Conservation (phyloP, 2,113 vertebrate genomes). For the Mesitornis unicolor region DNA sequence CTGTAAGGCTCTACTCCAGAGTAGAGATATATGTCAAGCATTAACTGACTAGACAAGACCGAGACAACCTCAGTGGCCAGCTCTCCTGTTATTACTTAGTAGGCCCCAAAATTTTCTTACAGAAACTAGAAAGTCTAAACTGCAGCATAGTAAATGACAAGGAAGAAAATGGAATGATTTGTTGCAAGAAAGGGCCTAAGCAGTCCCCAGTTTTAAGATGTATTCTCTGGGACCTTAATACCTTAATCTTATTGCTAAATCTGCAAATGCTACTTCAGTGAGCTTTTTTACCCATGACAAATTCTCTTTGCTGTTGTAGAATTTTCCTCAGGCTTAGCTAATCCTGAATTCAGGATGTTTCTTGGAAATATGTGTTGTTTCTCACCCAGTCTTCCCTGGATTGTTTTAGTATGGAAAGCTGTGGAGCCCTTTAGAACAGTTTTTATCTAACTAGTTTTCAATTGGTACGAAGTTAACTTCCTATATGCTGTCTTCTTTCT, state of each 20-base stretch:
- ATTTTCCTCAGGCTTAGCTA: not conserved
- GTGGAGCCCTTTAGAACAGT: not conserved
- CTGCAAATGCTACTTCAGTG: not conserved
- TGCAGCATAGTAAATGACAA: not conserved
- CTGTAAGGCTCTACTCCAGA: not conserved
- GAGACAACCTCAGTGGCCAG: not conserved
- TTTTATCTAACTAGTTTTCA: not conserved
- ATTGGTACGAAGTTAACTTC: not conserved
- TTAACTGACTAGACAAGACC: not conserved
- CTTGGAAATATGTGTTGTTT: not conserved
- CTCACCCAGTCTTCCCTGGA: not conserved
- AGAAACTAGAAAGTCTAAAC: not conserved
- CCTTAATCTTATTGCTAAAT: not conserved
- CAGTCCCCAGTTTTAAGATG: not conserved
- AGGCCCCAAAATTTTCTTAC: not conserved
- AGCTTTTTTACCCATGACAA: not conserved
- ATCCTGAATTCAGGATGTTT: not conserved
- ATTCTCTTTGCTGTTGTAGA: not conserved
- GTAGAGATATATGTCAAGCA: not conserved
- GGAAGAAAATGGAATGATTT: not conserved
- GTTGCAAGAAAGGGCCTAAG: not conserved
- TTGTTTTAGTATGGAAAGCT: not conserved
- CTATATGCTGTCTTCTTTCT: not conserved
- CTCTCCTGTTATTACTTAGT: not conserved
- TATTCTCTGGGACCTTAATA: not conserved